Evolutionary conservation across 2,888 invertebrate species (phyloP).

Genomic region (Eurytoma adleriae): DNA sequence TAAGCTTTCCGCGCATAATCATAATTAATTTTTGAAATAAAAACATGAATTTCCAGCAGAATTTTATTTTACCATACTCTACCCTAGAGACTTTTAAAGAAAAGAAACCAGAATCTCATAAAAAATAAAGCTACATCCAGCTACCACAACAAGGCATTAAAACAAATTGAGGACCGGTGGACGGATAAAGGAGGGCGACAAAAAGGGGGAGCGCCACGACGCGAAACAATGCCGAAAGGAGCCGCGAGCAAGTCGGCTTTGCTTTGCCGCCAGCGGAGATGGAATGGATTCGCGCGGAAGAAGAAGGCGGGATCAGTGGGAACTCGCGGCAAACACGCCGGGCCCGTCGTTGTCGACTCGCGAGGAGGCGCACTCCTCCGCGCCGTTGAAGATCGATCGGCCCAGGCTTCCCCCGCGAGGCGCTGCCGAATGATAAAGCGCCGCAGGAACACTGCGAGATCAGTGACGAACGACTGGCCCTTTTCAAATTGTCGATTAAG

Average conservation of each 20-base stretch:
- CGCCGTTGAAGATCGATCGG: slow-evolving; percentile 65
- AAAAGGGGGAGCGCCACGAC: not conserved
- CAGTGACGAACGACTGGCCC: too few species aligned
- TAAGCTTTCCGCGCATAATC: too few species aligned
- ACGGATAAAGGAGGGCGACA: not conserved
- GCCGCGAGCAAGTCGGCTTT: slow-evolving; percentile 45
- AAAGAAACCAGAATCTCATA: too few species aligned
- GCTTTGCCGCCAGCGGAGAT: slow-evolving; percentile 57
- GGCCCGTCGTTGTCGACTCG: slow-evolving; percentile 22
- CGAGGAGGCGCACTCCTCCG: slow-evolving; percentile 8
- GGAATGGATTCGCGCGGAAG: slow-evolving; percentile 53
- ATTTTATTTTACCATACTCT: too few species aligned
- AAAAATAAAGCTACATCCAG: slow-evolving; percentile 5
- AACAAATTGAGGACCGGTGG: slow-evolving; percentile 14
- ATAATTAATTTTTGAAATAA: too few species aligned
- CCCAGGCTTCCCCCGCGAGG: slow-evolving; percentile 30
- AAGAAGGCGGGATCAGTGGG: slow-evolving; percentile 20
- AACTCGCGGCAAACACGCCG: not conserved
- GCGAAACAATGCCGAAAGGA: not conserved
- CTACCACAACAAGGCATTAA: slow-evolving; percentile 30
- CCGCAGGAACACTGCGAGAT: too few species aligned
- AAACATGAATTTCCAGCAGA: too few species aligned
- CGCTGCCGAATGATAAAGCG: slow-evolving; percentile 28
- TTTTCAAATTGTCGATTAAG: too few species aligned
- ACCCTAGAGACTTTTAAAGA: too few species aligned